These are phyloP conservation scores for Aphidoletes aphidimyza DNA, from an alignment of 2,888 invertebrate species.

Conservation along the genomic window DNA sequence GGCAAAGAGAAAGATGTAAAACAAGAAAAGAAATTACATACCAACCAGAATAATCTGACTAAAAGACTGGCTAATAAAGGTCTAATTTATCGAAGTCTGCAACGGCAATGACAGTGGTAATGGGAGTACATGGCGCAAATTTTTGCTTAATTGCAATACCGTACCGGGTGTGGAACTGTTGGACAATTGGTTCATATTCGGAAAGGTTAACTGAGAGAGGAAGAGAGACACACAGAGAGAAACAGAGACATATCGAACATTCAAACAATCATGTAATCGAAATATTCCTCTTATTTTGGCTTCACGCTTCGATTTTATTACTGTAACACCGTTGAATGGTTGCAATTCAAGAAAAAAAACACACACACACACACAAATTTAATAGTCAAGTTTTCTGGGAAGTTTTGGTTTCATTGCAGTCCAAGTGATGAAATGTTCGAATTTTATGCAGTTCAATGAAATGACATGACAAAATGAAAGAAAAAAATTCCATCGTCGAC, in stretches of 20 bases:
- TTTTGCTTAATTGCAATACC: constrained; percentile 18
- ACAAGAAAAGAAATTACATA: not conserved
- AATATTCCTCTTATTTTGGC: not conserved
- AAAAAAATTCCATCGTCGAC: not conserved
- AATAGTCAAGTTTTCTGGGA: not conserved
- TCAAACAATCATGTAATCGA: not conserved
- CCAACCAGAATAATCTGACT: constrained; percentile 45
- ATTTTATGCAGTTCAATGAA: constrained; percentile 3
- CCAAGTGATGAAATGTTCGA: constrained; percentile 3
- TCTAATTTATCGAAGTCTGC: constrained; percentile 43
- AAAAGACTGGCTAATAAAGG: constrained; percentile 45
- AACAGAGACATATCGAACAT: too few species aligned
- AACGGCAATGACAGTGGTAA: constrained; percentile 33
- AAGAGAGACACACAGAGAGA: too few species aligned
- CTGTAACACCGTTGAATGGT: not conserved
- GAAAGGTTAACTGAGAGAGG: too few species aligned
- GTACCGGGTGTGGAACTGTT: constrained; percentile 24
- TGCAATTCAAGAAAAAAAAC: not conserved
- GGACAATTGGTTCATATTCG: constrained; percentile 21
- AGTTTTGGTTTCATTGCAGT: constrained; percentile 32
- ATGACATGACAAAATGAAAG: too few species aligned
- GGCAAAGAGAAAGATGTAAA: not conserved
- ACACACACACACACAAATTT: not conserved
- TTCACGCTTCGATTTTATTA: constrained; percentile 23
- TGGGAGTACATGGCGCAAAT: not conserved